Conservation (phyloP, 2,113 vertebrate species). For the Odobenus rosmarus region DNA sequence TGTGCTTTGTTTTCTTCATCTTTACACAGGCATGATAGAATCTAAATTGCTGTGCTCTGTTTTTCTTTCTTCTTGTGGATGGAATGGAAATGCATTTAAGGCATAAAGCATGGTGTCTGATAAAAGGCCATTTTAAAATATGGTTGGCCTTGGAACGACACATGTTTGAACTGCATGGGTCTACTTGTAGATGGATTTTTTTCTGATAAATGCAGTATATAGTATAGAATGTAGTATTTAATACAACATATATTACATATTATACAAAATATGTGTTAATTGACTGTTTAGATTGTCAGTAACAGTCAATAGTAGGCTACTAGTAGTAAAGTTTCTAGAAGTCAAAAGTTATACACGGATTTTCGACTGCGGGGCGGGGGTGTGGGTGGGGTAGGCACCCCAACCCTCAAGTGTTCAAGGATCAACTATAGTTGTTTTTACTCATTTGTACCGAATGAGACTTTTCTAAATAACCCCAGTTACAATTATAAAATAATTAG, state of each 20-base stretch:
- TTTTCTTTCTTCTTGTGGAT: neutral
- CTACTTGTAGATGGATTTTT: neutral
- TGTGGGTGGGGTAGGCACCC: neutral
- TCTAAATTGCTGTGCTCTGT: rapidly evolving
- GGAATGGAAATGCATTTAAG: neutral
- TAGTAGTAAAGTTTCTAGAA: neutral
- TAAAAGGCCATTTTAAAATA: neutral
- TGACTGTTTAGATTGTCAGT: neutral
- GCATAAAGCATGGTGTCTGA: neutral
- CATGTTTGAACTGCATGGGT: neutral
- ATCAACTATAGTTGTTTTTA: neutral
- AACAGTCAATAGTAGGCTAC: neutral
- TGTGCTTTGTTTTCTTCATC: neutral
- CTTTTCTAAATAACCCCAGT: neutral
- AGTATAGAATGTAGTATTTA: neutral
- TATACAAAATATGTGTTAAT: neutral
- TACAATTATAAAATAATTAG: neutral
- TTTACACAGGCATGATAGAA: neutral
- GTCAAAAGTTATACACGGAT: neutral
- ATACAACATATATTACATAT: neutral
- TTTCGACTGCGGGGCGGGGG: neutral
- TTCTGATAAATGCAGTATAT: neutral
- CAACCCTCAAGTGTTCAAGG: neutral
- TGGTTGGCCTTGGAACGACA: neutral
- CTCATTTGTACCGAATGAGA: neutral